phyloP scores from a whole-genome alignment of 1,140 invertebrate species.

The Drosophila cardini region DNA sequence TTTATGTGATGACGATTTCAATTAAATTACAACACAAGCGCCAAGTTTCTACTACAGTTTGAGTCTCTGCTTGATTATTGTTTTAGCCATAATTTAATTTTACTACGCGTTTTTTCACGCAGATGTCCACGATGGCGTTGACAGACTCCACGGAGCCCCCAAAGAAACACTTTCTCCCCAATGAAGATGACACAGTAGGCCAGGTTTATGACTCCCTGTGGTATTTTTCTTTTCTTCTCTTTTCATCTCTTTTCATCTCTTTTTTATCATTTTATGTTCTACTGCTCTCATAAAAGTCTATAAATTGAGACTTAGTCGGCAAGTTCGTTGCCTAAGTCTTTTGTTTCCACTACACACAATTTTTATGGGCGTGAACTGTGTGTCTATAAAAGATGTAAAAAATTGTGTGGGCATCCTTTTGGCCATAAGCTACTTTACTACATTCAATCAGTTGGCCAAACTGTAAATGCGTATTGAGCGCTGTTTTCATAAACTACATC shows the following conservation, averaged over 20 bases:
- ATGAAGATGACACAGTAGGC: constrained; percentile 42
- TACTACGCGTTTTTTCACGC: constrained; percentile 42
- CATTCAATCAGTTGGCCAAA: constrained; percentile 68
- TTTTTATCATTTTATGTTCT: constrained; percentile 63
- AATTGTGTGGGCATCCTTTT: constrained; percentile 39
- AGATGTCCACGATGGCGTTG: constrained; percentile 55
- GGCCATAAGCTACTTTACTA: constrained; percentile 43
- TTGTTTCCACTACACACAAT: constrained; percentile 48
- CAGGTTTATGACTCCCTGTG: constrained; percentile 39
- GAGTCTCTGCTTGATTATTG: constrained; percentile 16
- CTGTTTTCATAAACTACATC: constrained; percentile 83
- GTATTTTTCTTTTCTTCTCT: constrained; percentile 16
- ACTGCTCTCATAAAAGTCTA: constrained; percentile 65
- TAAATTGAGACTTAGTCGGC: constrained; percentile 19
- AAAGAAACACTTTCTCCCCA: constrained; percentile 57
- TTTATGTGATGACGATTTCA: constrained; percentile 48
- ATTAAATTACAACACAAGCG: constrained; percentile 69
- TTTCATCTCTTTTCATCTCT: no score
- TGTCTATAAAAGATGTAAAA: background rate
- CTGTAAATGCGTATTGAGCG: constrained; percentile 78
- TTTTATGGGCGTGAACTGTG: constrained; percentile 42
- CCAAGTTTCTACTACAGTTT: constrained; percentile 10
- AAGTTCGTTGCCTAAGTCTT: constrained; percentile 74
- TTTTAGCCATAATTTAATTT: constrained; percentile 70
- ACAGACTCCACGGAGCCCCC: constrained; percentile 16